These are phyloP conservation scores for Sphenopsis melanotis DNA, from an alignment of 2,797 vertebrate species.

Conservation along the genomic window DNA sequence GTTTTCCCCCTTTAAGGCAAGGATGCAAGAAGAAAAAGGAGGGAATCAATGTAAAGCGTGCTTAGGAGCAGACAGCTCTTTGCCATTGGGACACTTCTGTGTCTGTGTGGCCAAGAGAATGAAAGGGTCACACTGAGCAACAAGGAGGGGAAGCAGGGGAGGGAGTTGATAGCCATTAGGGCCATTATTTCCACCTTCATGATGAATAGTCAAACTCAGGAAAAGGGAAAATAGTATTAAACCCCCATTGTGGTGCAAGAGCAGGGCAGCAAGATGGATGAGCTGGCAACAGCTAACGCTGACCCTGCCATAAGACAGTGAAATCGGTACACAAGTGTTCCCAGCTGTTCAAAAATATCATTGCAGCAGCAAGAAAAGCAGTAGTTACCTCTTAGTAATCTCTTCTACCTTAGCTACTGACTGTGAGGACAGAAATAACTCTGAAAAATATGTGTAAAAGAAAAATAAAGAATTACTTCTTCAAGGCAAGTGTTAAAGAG, in stretches of 20 bases:
- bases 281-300: not conserved
- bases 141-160: not conserved
- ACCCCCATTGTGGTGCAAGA: not conserved
- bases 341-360: not conserved
- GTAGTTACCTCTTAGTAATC: not conserved
- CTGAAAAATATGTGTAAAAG: not conserved
- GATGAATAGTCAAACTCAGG: not conserved
- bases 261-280: conserved; percentile 12
- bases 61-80: not conserved
- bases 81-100: not conserved
- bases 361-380: not conserved
- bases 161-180: not conserved
- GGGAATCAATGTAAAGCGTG: not conserved
- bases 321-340: not conserved
- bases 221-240: not conserved
- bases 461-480: not conserved
- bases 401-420: not conserved
- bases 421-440: not conserved
- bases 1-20: not conserved
- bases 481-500: not conserved
- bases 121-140: not conserved
- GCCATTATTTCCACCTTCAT: not conserved
- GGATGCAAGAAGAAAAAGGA: not conserved
- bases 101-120: not conserved
- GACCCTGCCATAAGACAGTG: not conserved